A percentile compares a stretch with the other conserved stretches of the same genome.
Conservation (phyloP, 64 coral and sea anemone genomes). For the Astreopora myriophthalma region DNA sequence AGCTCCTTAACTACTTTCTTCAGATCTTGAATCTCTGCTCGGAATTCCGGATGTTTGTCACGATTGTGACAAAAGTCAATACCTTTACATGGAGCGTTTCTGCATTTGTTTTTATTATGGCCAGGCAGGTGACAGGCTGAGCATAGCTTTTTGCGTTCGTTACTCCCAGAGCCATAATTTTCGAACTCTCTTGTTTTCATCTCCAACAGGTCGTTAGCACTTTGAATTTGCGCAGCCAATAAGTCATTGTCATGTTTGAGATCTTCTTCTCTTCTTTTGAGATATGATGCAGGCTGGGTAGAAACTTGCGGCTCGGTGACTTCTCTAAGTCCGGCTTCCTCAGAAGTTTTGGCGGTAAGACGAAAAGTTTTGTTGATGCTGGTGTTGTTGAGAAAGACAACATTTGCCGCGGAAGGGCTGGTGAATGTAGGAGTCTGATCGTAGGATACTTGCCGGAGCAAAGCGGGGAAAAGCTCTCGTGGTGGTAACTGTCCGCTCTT, state of each 20-base stretch:
- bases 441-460: background rate
- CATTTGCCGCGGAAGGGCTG: background rate
- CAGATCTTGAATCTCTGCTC: too few species aligned
- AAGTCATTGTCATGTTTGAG: too few species aligned
- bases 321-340: background rate
- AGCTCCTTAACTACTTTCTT: too few species aligned
- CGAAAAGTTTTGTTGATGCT: background rate
- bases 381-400: background rate
- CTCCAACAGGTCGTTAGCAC: background rate
- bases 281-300: too few species aligned
- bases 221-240: too few species aligned
- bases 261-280: too few species aligned
- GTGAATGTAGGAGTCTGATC: background rate
- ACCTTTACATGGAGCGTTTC: background rate
- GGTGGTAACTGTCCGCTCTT: background rate
- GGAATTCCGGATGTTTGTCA: too few species aligned
- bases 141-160: background rate
- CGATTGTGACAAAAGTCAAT: too few species aligned
- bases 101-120: slow-evolving; percentile 7
- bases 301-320: background rate
- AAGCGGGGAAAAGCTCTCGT: slow-evolving; percentile 17
- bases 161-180: background rate
- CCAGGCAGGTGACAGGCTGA: slow-evolving; percentile 4
- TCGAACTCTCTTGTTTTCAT: background rate
- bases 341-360: background rate